A percentile compares a stretch with the other conserved stretches of the same genome.
phyloP scores from a whole-genome alignment of 23 tunicate genomes.

The Clavelina lepadiformis region DNA sequence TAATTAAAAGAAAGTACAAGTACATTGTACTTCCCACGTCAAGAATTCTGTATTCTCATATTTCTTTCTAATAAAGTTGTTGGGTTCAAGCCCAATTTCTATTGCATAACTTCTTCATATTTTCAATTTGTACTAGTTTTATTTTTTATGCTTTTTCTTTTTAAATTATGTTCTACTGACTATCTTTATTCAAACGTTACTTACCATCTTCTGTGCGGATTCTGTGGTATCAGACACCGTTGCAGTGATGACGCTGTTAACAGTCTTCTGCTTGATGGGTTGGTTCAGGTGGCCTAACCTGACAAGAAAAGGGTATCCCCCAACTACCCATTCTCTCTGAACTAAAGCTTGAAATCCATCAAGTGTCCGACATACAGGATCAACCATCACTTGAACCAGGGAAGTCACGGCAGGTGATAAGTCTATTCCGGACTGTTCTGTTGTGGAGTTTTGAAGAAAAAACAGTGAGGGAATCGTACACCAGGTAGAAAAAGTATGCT shows the following conservation, averaged over 20 bases:
- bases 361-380: conserved; percentile 44
- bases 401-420: conserved; percentile 49
- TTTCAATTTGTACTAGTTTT: too few relatives aligned
- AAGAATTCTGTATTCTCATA: too few relatives aligned
- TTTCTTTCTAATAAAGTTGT: too few relatives aligned
- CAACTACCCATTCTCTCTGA: conserved; percentile 85
- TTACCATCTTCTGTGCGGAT: conserved; percentile 7
- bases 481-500: neutral
- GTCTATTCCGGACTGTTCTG: conserved; percentile 69
- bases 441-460: too few relatives aligned
- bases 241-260: conserved; percentile 6
- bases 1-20: too few relatives aligned
- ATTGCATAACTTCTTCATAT: too few relatives aligned
- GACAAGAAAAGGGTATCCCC: conserved; percentile 65
- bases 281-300: conserved; percentile 58
- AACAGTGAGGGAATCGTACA: too few relatives aligned
- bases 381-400: conserved; percentile 67
- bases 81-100: too few relatives aligned
- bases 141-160: too few relatives aligned
- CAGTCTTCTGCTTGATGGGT: conserved; percentile 39
- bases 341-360: conserved; percentile 53
- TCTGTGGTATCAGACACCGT: too few relatives aligned
- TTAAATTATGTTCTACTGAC: too few relatives aligned
- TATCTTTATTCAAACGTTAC: neutral
- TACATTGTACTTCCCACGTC: too few relatives aligned